Evolutionary conservation across 2,113 vertebrate genomes (phyloP), one percentile per base, ranked within the genome.

Genomic region (Ceyx cyanopectus): DNA sequence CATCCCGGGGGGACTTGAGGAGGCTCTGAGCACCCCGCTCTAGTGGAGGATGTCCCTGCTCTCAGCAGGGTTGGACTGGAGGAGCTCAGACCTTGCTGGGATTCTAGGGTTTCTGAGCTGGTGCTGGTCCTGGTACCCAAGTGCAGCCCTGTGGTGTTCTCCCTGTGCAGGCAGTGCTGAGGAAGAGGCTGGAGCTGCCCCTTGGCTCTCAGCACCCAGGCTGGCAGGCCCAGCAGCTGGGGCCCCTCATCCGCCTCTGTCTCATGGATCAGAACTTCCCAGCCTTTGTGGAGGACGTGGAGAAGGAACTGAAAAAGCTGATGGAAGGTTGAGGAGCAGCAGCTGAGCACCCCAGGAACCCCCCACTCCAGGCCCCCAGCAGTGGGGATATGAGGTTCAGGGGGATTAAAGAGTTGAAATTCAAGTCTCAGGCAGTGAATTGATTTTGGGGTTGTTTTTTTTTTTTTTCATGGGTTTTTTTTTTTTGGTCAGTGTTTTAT

Each of bases 231-330:
- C 93, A 88, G 3, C 98, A 98, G 37, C 90, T 99, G 76, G 98
- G 98, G 61, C 95, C 97, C 57, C 96, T 99, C 80, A 97, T 99
- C 22, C 98, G 97, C 57, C 68, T 98, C 9, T 99, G 98, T 94
- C 97, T 99, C 34, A 67, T 99, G 96, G 99, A 99, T 83, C 98
- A 98, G 77, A 96, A 97, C 78, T 99, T 99, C 93, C 98, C 97
- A 10, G 98, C 98, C 7, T 99, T 98, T 77, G 99, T 99, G 89
- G 98, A 99, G 90, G 98, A 98, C 2, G 98, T 99, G 87, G 99
- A 99, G 86, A 97, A 82, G 20, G 98, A 99, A 73, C 93, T 99
- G 90, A 97, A 84, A 87, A 98, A 97, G 75, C 90, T 99, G 32
- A 81, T 93, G 6, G 91, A 98, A 62, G 96, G 97, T 1, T 98